These are phyloP conservation scores for Cephalopterus ornatus DNA, from an alignment of 2,113 vertebrate genomes.

Conservation along the genomic window DNA sequence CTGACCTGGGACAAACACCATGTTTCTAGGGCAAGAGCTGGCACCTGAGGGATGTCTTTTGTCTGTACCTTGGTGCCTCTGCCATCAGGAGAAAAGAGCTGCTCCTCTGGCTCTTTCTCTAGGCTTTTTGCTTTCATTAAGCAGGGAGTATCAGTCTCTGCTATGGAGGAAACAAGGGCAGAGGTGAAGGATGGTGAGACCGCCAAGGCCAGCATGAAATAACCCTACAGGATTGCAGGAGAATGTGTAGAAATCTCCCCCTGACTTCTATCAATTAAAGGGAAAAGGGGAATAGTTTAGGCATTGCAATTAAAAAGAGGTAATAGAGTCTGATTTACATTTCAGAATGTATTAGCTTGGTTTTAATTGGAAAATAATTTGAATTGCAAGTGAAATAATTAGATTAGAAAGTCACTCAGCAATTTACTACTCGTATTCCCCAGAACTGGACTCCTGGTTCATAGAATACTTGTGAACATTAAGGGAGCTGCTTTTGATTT, in stretches of 20 bases:
- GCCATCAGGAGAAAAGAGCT: neutral
- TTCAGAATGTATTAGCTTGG: conserved; percentile 67
- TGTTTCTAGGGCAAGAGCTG: conserved; percentile 20
- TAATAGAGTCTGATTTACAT: conserved; percentile 71
- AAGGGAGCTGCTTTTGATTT: neutral
- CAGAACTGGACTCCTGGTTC: conserved; percentile 34
- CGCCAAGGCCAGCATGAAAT: neutral
- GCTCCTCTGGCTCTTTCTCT: neutral
- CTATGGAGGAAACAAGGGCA: neutral
- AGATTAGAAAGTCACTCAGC: conserved; percentile 67
- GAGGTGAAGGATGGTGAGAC: neutral
- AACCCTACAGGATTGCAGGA: conserved; percentile 13
- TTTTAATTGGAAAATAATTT: conserved; percentile 75
- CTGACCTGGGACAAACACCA: rapidly evolving
- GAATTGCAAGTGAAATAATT: conserved; percentile 73
- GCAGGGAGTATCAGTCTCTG: rapidly evolving
- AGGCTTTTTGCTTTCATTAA: neutral
- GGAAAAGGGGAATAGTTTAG: conserved; percentile 29
- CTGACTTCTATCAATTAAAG: conserved; percentile 55
- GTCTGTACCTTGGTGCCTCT: neutral
- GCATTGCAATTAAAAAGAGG: conserved; percentile 60
- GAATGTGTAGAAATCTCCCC: neutral
- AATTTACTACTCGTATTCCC: conserved; percentile 44
- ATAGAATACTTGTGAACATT: conserved; percentile 17
- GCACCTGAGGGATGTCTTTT: neutral